Percentiles rank a stretch among this genome's conserved stretches.
Evolutionary conservation across 2,797 vertebrate genomes (phyloP).

Genomic region (Chloroceryle inda): DNA sequence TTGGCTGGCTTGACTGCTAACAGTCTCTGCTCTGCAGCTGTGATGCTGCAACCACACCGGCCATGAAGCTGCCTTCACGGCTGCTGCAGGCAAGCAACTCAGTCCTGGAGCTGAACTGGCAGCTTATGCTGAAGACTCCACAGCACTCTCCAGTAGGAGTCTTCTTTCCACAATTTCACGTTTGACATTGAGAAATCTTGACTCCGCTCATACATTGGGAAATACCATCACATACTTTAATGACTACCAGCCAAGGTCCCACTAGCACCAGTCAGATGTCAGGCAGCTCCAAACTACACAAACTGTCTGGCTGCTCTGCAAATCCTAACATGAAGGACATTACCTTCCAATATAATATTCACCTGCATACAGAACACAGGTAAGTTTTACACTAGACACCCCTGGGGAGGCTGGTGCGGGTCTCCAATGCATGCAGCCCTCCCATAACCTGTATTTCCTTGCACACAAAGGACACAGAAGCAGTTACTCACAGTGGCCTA

Average conservation of each 20-base stretch:
- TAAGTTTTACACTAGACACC: background rate
- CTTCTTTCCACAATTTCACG: background rate
- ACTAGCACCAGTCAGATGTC: background rate
- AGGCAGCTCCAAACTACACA: background rate
- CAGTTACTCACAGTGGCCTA: conserved; percentile 94
- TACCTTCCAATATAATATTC: background rate
- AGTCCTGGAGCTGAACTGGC: background rate
- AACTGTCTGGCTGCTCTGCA: background rate
- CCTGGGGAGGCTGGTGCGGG: background rate
- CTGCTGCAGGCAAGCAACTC: background rate
- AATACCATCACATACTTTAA: background rate
- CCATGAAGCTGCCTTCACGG: background rate
- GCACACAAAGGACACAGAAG: background rate
- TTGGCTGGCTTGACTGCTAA: background rate
- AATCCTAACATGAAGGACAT: background rate
- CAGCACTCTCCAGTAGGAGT: background rate
- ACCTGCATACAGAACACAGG: background rate
- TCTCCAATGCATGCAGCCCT: background rate
- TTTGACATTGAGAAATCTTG: background rate
- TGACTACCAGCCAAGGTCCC: background rate
- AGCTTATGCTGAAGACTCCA: background rate
- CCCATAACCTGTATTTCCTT: fast-evolving
- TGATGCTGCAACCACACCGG: background rate
- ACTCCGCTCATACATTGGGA: fast-evolving
- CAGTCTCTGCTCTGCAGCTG: background rate